phyloP scores from a whole-genome alignment of 1,140 invertebrate genomes.

The Bombus confusus region DNA sequence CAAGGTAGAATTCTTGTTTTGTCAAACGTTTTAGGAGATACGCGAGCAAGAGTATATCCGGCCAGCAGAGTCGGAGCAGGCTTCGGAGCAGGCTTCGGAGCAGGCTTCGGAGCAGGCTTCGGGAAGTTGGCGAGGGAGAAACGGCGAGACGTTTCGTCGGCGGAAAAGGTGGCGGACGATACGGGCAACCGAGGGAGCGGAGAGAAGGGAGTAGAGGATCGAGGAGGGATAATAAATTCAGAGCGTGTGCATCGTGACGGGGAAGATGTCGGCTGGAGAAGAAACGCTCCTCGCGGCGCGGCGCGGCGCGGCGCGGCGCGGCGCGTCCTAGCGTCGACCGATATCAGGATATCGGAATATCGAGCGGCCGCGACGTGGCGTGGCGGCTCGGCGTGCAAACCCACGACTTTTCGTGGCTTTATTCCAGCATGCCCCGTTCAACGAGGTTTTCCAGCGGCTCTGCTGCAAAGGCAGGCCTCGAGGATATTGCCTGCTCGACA shows the following conservation, averaged over 20 bases:
- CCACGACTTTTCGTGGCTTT: slow-evolving; percentile 62
- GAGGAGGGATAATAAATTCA: too few species aligned
- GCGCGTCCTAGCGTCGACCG: slow-evolving; percentile 12
- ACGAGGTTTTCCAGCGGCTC: slow-evolving; percentile 33
- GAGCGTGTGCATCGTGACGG: slow-evolving; percentile 26
- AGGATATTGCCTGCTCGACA: slow-evolving; percentile 63
- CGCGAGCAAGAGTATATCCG: neutral
- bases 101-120: too few species aligned
- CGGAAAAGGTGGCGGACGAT: neutral
- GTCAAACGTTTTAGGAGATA: neutral
- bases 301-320: too few species aligned
- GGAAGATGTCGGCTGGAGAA: slow-evolving; percentile 53
- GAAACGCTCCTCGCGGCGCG: slow-evolving; percentile 56
- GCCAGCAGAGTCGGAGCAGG: too few species aligned
- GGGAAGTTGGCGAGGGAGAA: slow-evolving; percentile 1
- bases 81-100: too few species aligned
- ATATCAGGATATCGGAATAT: slow-evolving; percentile 71
- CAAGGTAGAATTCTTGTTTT: neutral
- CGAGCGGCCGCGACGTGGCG: slow-evolving; percentile 43
- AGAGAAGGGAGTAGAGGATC: too few species aligned
- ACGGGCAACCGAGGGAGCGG: neutral
- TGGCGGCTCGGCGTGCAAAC: slow-evolving; percentile 57
- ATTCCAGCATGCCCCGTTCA: slow-evolving; percentile 44
- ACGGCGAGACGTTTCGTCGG: neutral
- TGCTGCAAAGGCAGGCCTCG: slow-evolving; percentile 49